Conservation (phyloP, 2,113 vertebrate species). For the Stegastes partitus region DNA sequence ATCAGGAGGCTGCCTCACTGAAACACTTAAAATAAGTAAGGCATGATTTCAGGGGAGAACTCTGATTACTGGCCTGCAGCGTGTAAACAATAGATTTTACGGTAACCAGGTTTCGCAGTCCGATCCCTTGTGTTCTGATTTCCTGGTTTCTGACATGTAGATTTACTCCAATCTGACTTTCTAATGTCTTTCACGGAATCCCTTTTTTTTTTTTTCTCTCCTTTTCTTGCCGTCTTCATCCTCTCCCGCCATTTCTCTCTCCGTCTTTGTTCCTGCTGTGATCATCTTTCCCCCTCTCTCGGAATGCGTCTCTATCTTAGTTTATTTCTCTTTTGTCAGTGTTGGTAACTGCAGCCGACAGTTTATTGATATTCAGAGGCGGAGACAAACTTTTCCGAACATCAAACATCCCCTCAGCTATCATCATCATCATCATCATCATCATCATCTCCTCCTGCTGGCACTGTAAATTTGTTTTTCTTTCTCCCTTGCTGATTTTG, state of each 20-base stretch:
- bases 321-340: slow-evolving; percentile 75
- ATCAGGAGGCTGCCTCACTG: too few species aligned
- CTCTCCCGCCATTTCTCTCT: neutral
- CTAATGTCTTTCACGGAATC: neutral
- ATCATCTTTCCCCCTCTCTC: slow-evolving; percentile 28
- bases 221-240: neutral
- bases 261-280: slow-evolving; percentile 22
- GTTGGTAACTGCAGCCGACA: slow-evolving; percentile 59
- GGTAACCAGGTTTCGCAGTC: neutral
- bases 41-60: neutral
- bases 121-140: too few species aligned
- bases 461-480: slow-evolving; percentile 50
- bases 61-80: neutral
- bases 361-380: slow-evolving; percentile 72
- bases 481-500: slow-evolving; percentile 40
- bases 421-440: slow-evolving; percentile 58
- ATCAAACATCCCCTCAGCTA: slow-evolving; percentile 67
- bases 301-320: slow-evolving; percentile 44
- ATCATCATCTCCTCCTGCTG: slow-evolving; percentile 63
- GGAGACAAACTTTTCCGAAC: slow-evolving; percentile 71
- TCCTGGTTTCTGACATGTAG: neutral
- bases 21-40: too few species aligned
- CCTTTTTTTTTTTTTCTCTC: slow-evolving; percentile 10
- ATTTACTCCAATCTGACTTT: neutral
- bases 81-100: neutral